Conservation (phyloP, 2,113 vertebrate genomes). For the Cyprinodon tularosa region DNA sequence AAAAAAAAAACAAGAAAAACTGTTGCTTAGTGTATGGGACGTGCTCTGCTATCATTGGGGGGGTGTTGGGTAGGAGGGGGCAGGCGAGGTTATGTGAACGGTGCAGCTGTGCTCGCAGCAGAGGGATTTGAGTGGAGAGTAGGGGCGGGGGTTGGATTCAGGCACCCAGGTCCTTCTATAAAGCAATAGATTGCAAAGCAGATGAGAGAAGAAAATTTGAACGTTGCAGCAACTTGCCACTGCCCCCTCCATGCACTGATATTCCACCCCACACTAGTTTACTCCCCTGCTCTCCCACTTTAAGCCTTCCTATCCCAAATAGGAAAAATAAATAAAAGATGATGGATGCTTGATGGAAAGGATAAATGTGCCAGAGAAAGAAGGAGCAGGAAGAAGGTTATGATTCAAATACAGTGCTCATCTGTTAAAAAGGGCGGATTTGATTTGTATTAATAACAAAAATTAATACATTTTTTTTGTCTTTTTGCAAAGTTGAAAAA, state of each 20-base stretch:
- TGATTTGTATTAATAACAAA: constrained; percentile 53
- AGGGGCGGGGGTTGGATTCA: constrained; percentile 57
- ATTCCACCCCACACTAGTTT: constrained; percentile 35
- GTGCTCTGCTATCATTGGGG: constrained; percentile 85
- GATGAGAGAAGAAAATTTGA: constrained; percentile 46
- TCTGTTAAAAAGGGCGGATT: constrained; percentile 54
- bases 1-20: not conserved
- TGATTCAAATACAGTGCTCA: constrained; percentile 71
- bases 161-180: constrained; percentile 77
- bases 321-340: constrained; percentile 74
- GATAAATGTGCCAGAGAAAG: constrained; percentile 72
- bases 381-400: constrained; percentile 58
- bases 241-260: constrained; percentile 41
- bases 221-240: constrained; percentile 56
- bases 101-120: constrained; percentile 81
- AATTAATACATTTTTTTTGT: constrained; percentile 35
- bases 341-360: constrained; percentile 69
- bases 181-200: constrained; percentile 77
- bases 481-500: constrained; percentile 36
- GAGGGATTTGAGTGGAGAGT: constrained; percentile 81
- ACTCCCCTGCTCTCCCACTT: constrained; percentile 61
- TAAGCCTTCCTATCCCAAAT: constrained; percentile 67
- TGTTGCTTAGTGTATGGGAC: constrained; percentile 82
- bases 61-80: constrained; percentile 66
- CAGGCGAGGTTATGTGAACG: constrained; percentile 85